Percentiles rank a stretch among this genome's conserved stretches.
phyloP scores from a whole-genome alignment of 2,797 vertebrate species.

The Pogonophryne albipinna region DNA sequence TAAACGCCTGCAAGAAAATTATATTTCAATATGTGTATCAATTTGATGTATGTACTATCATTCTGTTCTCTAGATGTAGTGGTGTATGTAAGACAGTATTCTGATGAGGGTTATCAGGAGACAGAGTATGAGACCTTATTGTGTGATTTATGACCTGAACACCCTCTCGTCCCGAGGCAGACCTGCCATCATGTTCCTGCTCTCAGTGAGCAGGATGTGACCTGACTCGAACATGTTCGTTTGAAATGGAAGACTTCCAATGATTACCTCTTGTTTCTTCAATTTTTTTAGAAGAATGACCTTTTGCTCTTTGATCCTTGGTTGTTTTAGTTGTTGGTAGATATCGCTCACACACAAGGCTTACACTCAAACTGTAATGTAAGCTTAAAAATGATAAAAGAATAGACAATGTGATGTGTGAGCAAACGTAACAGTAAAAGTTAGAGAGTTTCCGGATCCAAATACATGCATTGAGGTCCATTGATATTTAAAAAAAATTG shows the following conservation, averaged over 20 bases:
- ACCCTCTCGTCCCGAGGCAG: not conserved
- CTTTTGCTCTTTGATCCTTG: not conserved
- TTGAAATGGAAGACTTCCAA: slow-evolving; percentile 17
- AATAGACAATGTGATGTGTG: slow-evolving; percentile 1
- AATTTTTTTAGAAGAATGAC: not conserved
- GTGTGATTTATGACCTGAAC: not conserved
- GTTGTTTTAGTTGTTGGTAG: not conserved
- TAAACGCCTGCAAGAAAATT: not conserved
- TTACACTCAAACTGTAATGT: not conserved
- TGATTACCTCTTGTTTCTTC: slow-evolving; percentile 8
- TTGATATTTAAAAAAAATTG: not conserved
- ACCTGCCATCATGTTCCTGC: not conserved
- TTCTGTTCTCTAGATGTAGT: not conserved
- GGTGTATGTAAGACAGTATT: not conserved
- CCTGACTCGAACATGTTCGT: not conserved
- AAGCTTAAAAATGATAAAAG: not conserved
- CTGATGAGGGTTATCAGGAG: not conserved
- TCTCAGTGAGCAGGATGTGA: not conserved
- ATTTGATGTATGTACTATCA: not conserved
- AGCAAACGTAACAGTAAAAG: not conserved
- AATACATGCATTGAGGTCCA: not conserved
- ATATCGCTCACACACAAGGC: not conserved
- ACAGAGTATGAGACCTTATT: not conserved
- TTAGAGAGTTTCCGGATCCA: not conserved
- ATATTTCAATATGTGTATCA: not conserved